phyloP scores from a whole-genome alignment of 2,797 vertebrate genomes.

The Pangasius krempfi region DNA sequence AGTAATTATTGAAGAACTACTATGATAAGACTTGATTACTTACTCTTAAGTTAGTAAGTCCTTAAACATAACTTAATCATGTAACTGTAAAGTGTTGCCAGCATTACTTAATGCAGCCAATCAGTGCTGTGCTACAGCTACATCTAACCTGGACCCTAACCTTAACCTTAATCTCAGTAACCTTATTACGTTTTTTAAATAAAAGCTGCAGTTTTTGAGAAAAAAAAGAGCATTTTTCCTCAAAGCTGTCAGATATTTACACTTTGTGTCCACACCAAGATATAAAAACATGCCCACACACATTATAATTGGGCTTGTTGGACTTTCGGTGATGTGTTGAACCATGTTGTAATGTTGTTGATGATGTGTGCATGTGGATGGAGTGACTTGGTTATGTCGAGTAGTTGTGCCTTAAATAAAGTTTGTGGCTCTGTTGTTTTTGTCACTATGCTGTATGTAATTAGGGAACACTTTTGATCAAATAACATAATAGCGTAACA shows the following conservation, averaged over 20 bases:
- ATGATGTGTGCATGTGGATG: neutral
- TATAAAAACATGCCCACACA: neutral
- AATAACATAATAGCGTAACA: neutral
- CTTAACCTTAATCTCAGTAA: too few relatives aligned
- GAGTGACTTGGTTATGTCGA: neutral
- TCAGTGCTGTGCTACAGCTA: neutral
- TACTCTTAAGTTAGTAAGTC: neutral
- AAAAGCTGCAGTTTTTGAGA: neutral
- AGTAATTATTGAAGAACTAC: too few relatives aligned
- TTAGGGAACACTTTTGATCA: neutral
- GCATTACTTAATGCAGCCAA: neutral
- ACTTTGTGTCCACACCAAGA: neutral
- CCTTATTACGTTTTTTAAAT: too few relatives aligned
- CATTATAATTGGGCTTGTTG: neutral
- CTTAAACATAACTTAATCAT: neutral
- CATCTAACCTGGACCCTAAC: neutral
- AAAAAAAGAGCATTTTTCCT: neutral
- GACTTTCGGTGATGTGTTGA: neutral
- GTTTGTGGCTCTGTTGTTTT: neutral
- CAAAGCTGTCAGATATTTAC: neutral
- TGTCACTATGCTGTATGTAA: neutral
- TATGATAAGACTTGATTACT: neutral
- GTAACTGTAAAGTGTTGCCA: neutral
- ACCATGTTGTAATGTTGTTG: neutral
- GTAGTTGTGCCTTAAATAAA: neutral